Evolutionary conservation across 2,797 vertebrate species (phyloP), one percentile per base, ranked within the genome.

Genomic region (Chromobotia macracanthus): DNA sequence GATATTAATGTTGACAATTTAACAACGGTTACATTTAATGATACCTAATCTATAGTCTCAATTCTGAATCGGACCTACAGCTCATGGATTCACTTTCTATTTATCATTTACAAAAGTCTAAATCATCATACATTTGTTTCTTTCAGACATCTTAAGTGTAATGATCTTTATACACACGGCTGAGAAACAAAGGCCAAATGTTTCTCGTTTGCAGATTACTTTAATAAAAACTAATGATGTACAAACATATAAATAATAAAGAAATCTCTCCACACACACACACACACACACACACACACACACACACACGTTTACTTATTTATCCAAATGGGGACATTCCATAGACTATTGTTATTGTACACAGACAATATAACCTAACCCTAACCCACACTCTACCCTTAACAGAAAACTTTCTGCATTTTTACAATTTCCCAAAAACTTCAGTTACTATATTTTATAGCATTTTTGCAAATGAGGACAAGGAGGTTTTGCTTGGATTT

Each of bases 221-320:
- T 90, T 88, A 92, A 92, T 92, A 88, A 90, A 91, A 91, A 89
- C 87, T 85, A 90, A 92, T 92, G 90, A 89, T 86, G 83, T 91
- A 87, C 88, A 91, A 90, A 91, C 82, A 87, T 68, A 85, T 90
- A 89, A 92, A 93, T 91, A 90, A 92, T 90, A n/a, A n/a, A n/a
- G n/a, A n/a, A n/a, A n/a, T n/a, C n/a, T n/a, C n/a, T n/a, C n/a
- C 87, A 85, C 31, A 31, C 31, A 31, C 31, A 31, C 31, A 31
- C 31, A 31, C n/a, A n/a, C n/a, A n/a, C n/a, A n/a, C n/a, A n/a
- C n/a, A n/a, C n/a, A n/a, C n/a, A n/a, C n/a, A n/a, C n/a, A n/a
- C n/a, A n/a, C n/a, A n/a, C n/a, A n/a, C n/a, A n/a, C n/a, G n/a
- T n/a, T n/a, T n/a, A n/a, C n/a, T n/a, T n/a, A n/a, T n/a, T n/a